Base-by-base conservation (phyloP, 2,113 vertebrate genomes). In the Pavo muticus region DNA sequence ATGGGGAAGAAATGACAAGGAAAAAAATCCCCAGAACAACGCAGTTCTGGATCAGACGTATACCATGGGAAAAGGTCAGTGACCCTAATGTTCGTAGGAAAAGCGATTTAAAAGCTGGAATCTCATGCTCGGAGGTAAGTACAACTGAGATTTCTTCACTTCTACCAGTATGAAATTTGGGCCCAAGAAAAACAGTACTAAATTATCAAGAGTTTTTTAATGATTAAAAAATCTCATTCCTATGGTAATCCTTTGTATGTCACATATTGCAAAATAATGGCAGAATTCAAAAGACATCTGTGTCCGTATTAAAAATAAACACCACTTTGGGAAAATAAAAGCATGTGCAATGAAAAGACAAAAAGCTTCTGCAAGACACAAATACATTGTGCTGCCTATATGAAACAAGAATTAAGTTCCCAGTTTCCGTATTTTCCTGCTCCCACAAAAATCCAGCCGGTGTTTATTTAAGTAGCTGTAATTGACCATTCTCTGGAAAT, bases 401-500 rank as follows among this genome's bases (percentile, higher is more conserved):
- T 77, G 67, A 90, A 89, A 91, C 1, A 2, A 63, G 71, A 94
- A 96, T 87, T 92, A 84, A 80, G n/a, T 87, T 95, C 95, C 85
- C 50, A 60, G 47, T 69, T 94, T 91, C 71, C 10, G 11, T 69
- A 94, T 78, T 88, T 84, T 90, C 39, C 89, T 84, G 81, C 79
- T 94, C 68, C 87, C 83, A 88, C 54, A 67, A 90, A 95, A 94
- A 97, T 85, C 94, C 85, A 96, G 76, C 47, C 67, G 44, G 64
- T 69, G 74, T 95, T 95, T 96, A 97, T 93, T 97, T 95, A 95
- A 97, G 97, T 90, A 94, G 88, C 76, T 60, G 9, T 87, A 96
- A 95, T 93, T 97, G 96, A 87, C 76, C 59, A 88, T 93, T 92
- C 88, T 60, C 90, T 92, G 89, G 91, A 95, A 97, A 96, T 94